These are phyloP conservation scores for Apis laboriosa DNA, from an alignment of 1,140 invertebrate species.

Conservation along the genomic window DNA sequence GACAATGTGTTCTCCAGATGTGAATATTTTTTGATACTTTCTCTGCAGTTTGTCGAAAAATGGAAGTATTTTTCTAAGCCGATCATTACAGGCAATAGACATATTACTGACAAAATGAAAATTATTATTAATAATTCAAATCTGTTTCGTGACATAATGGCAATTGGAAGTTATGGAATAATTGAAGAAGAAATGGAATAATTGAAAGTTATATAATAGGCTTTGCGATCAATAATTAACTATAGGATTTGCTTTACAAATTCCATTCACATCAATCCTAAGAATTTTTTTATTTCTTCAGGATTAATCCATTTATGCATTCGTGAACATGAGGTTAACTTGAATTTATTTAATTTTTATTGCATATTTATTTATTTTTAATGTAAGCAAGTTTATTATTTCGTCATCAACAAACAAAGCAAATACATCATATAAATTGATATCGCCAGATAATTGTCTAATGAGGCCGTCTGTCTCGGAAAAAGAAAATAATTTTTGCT, in stretches of 20 bases:
- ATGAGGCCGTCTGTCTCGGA: not conserved
- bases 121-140: slow-evolving; percentile 65
- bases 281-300: too few relatives aligned
- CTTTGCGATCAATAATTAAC: not conserved
- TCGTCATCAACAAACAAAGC: too few relatives aligned
- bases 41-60: slow-evolving; percentile 28
- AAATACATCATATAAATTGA: not conserved
- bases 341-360: too few relatives aligned
- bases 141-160: slow-evolving; percentile 63
- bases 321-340: too few relatives aligned
- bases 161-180: too few relatives aligned
- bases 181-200: too few relatives aligned
- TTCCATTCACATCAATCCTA: not conserved
- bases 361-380: not conserved
- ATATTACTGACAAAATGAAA: slow-evolving; percentile 68
- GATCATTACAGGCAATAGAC: slow-evolving; percentile 43
- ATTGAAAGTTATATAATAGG: not conserved
- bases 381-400: not conserved
- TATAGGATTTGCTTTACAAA: not conserved
- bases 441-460: not conserved
- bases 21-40: not conserved
- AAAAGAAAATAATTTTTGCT: not conserved
- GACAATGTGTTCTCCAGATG: slow-evolving; percentile 63
- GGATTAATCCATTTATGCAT: too few relatives aligned
- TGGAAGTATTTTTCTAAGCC: slow-evolving; percentile 63